Percentiles rank a stretch among this genome's conserved stretches.
Conservation (phyloP, 2,113 vertebrate genomes). For the Clarias magur region DNA sequence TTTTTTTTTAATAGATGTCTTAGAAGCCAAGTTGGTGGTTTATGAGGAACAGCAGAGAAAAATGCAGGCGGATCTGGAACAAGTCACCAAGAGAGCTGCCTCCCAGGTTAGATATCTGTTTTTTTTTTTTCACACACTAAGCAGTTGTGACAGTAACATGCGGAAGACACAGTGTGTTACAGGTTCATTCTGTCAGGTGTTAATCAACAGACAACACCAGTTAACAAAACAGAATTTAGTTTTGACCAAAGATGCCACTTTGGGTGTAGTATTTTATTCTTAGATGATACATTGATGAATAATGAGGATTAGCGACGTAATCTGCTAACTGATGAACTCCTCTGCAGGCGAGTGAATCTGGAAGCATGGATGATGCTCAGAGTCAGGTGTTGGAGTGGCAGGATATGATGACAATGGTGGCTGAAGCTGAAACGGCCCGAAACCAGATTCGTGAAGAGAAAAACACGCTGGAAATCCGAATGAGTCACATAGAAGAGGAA, state of each 20-base stretch:
- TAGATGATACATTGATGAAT: neutral
- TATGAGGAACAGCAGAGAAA: constrained; percentile 89
- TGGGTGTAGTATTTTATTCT: no score
- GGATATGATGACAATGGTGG: constrained; percentile 75
- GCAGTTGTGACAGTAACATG: neutral
- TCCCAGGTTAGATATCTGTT: constrained; percentile 78
- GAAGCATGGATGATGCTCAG: constrained; percentile 83
- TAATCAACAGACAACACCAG: neutral
- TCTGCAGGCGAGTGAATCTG: constrained; percentile 83
- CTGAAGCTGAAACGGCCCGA: constrained; percentile 72
- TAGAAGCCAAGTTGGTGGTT: constrained; percentile 80
- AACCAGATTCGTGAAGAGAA: constrained; percentile 81
- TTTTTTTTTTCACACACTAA: neutral
- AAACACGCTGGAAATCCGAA: constrained; percentile 75
- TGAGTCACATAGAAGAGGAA: constrained; percentile 89
- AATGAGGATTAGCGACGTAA: neutral
- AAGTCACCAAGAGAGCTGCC: constrained; percentile 85
- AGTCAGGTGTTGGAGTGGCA: constrained; percentile 87
- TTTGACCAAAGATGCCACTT: neutral
- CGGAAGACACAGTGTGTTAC: neutral
- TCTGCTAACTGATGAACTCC: neutral
- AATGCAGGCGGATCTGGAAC: constrained; percentile 86
- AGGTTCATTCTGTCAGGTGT: neutral
- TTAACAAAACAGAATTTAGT: neutral
- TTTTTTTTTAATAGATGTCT: constrained; percentile 69